Conservation (phyloP, 1,140 invertebrate species). For the Leucophenga varia region DNA sequence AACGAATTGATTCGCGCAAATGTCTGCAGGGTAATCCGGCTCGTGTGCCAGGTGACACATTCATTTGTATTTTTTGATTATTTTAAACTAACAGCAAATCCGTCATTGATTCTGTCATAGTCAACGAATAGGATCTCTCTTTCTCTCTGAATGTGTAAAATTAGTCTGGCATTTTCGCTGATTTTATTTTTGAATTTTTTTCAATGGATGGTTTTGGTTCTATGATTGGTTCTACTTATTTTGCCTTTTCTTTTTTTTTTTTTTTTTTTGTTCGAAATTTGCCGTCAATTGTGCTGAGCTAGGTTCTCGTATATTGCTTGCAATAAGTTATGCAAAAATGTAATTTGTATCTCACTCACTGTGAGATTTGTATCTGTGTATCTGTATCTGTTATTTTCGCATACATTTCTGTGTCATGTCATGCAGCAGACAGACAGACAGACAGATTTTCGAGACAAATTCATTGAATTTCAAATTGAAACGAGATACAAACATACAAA, state of each 20-base stretch:
- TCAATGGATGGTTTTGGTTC: no score
- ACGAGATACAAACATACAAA: no score
- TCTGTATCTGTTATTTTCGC: no score
- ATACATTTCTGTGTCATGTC: no score
- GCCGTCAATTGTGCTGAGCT: neutral
- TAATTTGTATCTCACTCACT: no score
- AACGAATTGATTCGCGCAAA: constrained; percentile 8
- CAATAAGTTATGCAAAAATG: constrained; percentile 35
- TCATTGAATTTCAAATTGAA: constrained; percentile 10
- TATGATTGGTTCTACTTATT: neutral
- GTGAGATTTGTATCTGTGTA: no score
- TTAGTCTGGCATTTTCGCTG: no score
- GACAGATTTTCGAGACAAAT: no score
- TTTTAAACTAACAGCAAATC: constrained; percentile 35
- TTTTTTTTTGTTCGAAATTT: neutral
- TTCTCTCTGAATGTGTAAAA: no score
- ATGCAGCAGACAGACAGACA: no score
- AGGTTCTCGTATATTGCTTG: neutral
- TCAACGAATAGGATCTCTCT: no score
- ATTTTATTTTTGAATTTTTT: no score
- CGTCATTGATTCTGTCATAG: constrained; percentile 21
- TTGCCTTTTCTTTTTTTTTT: neutral
- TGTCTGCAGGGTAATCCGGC: constrained; percentile 9
- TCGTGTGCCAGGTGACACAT: constrained; percentile 43
- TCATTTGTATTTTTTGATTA: constrained; percentile 46